Evolutionary conservation across 2,113 vertebrate genomes (phyloP).

Genomic region (Channa maculata): DNA sequence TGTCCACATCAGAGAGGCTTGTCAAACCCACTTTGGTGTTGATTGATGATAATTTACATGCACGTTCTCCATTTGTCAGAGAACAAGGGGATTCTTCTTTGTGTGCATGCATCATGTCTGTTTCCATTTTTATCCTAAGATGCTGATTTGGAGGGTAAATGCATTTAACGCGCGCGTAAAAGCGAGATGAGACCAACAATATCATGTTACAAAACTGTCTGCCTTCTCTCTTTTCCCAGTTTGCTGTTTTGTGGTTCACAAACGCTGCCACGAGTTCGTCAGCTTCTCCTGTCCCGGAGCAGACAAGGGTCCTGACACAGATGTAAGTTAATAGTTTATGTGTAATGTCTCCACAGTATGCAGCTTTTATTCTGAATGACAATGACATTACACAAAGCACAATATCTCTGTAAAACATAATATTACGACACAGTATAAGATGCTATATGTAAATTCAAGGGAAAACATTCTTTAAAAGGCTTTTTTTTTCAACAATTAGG

Average conservation of each 20-base stretch:
- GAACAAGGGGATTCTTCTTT: neutral
- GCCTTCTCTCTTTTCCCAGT: constrained; percentile 82
- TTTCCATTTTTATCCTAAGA: constrained; percentile 8
- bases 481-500: neutral
- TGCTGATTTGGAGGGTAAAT: constrained; percentile 2
- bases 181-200: constrained; percentile 7
- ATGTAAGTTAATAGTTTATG: constrained; percentile 82
- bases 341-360: neutral
- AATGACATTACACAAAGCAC: neutral
- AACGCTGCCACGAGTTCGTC: constrained; percentile 96
- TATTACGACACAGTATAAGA: neutral
- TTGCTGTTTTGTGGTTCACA: constrained; percentile 96
- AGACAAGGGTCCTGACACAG: constrained; percentile 93
- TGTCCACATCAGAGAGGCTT: constrained; percentile 11
- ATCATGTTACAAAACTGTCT: constrained; percentile 10
- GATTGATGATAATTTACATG: constrained; percentile 33
- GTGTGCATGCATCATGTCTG: neutral
- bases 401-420: neutral
- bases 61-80: constrained; percentile 17
- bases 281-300: constrained; percentile 94
- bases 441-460: neutral
- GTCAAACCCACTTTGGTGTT: constrained; percentile 38
- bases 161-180: constrained; percentile 11
- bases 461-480: neutral
- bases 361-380: too few relatives aligned